Conservation (phyloP, 2,888 invertebrate genomes). For the Therioaphis trifolii region DNA sequence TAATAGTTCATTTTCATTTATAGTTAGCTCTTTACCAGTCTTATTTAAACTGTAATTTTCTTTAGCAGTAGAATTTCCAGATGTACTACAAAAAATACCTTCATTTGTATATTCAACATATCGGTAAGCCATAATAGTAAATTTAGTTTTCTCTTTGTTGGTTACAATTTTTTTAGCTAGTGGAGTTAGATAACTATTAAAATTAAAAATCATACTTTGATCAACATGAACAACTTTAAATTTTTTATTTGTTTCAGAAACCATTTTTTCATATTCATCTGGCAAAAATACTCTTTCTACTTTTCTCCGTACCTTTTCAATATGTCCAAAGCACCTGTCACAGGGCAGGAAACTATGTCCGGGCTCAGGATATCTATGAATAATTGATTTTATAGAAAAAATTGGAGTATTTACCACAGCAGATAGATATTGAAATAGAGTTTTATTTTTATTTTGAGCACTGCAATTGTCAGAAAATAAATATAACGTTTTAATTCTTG, state of each 20-base stretch:
- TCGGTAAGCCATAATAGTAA: constrained; percentile 13
- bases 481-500: constrained; percentile 6
- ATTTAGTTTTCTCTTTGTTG: constrained; percentile 1
- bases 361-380: constrained; percentile 29
- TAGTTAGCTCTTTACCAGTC: no score
- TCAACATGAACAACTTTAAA: constrained; percentile 20
- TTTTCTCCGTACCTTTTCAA: constrained; percentile 19
- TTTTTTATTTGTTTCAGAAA: constrained; percentile 20
- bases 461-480: constrained; percentile 33
- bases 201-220: constrained; percentile 29
- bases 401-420: neutral
- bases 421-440: constrained; percentile 15
- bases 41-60: no score
- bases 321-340: constrained; percentile 22
- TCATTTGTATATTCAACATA: constrained; percentile 8
- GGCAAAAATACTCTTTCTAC: constrained; percentile 30
- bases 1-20: constrained; percentile 25
- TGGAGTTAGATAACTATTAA: constrained; percentile 12
- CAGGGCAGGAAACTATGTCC: constrained; percentile 38
- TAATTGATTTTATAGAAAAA: constrained; percentile 1
- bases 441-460: constrained; percentile 34
- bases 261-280: constrained; percentile 5
- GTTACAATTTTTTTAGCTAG: constrained; percentile 15
- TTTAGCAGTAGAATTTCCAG: no score
- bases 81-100: no score